Percentiles rank a stretch among this genome's conserved stretches.
phyloP scores from a whole-genome alignment of 2,797 vertebrate genomes.

The Spinus pinus region DNA sequence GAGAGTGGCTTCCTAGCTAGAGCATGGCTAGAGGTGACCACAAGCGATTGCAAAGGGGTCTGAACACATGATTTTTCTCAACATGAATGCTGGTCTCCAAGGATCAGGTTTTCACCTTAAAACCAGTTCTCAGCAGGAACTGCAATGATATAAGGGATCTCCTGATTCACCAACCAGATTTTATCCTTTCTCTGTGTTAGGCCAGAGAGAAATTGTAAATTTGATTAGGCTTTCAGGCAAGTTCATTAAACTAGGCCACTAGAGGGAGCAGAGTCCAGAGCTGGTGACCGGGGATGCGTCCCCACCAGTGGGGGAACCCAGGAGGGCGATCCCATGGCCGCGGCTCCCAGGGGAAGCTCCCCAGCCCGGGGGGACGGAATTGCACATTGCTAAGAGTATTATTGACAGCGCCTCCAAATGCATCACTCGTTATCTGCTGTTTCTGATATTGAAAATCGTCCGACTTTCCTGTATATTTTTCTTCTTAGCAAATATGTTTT shows the following conservation, averaged over 20 bases:
- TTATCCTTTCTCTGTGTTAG: neutral
- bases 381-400: neutral
- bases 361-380: accelerated
- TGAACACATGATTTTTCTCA: neutral
- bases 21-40: neutral
- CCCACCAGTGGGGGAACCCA: neutral
- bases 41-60: neutral
- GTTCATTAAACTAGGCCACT: neutral
- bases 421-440: neutral
- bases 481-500: neutral
- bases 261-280: constrained; percentile 35
- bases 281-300: accelerated
- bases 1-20: neutral
- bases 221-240: neutral
- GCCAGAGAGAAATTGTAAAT: neutral
- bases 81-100: neutral
- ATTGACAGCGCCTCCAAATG: neutral
- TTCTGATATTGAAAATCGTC: neutral
- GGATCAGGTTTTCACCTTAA: neutral
- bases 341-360: neutral
- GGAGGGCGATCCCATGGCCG: accelerated
- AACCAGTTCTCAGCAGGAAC: neutral
- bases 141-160: neutral
- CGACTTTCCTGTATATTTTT: neutral
- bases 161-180: neutral